These are phyloP conservation scores for Saguinus midas DNA, from an alignment of 2,113 vertebrate species.

Conservation along the genomic window DNA sequence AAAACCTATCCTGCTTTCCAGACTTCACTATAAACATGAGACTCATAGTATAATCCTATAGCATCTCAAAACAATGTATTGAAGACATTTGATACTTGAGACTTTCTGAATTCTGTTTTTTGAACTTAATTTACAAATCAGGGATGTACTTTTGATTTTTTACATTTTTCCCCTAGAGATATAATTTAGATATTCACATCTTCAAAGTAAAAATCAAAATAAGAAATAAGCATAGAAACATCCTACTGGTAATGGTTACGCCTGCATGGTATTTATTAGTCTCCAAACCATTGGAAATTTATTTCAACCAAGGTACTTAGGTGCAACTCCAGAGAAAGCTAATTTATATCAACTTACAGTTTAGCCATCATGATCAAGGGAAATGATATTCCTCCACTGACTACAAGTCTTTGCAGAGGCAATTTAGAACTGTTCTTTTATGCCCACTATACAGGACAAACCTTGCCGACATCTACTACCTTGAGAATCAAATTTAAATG, in stretches of 20 bases:
- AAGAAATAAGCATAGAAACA: not conserved
- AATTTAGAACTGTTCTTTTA: not conserved
- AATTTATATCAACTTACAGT: not conserved
- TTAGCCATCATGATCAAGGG: not conserved
- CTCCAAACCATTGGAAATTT: not conserved
- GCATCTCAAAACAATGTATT: conserved; percentile 21
- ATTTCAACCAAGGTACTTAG: not conserved
- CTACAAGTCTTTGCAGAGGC: not conserved
- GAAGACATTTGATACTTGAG: not conserved
- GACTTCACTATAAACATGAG: not conserved
- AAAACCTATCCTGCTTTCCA: not conserved
- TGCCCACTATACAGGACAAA: not conserved
- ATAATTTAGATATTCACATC: conserved; percentile 5
- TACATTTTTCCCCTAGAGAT: not conserved
- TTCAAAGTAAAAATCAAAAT: conserved; percentile 39
- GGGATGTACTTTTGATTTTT: not conserved
- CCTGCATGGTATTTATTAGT: not conserved
- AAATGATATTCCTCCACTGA: not conserved
- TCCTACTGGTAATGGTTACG: not conserved
- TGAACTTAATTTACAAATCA: conserved; percentile 38
- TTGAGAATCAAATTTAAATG: not conserved
- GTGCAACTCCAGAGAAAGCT: not conserved
- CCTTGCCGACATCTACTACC: not conserved
- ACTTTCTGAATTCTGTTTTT: conserved; percentile 5
- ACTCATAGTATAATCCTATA: not conserved